Evolutionary conservation across 2,888 invertebrate genomes (phyloP), one percentile per base, ranked within the genome.

Genomic region (Zelleria hepariella): DNA sequence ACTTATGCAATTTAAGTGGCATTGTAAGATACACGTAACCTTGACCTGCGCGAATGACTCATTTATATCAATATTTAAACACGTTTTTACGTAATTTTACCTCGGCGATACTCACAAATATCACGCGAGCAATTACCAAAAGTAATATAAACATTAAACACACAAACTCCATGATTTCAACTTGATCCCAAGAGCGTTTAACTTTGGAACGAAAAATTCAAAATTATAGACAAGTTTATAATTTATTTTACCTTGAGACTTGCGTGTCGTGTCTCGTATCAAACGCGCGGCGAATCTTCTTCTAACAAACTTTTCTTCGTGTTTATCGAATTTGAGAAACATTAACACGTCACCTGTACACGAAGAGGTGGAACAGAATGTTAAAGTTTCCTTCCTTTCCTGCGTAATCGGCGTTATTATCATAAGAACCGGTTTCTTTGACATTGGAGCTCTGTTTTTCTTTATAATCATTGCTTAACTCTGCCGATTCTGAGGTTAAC

Each of bases 401-500:
- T 53, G 23, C 23, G 24, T n/a, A n/a, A n/a, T 20, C n/a, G 23
- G 21, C 23, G 25, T 10, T 24, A 26, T 54, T 26, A 54, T 64
- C 61, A 60, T 48, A 51, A 60, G 58, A 68, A 70, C 70, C 65
- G 69, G 69, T 70, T 68, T 60, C 61, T 53, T 61, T 68, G 70
- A 67, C 69, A 69, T 70, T 69, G 70, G 64, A 57, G 57, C 8
- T 57, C 25, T 49, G 49, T 18, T 25, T 18, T 25, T 58, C 52
- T 52, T 27, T 21, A 27, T 55, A 55, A 55, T 32, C 55, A 55
- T 55, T 55, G 55, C 27, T 27, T 8, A 55, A 55, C 27, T 5
- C 18, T 26, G 32, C 8, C 10, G n/a, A 18, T 21, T 32, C 32
- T 21, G 5, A 23, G 56, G 27, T 15, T 57, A 27, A 42, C 32